Conservation (phyloP, 2,113 vertebrate genomes). For the Actenoides lindsayi region DNA sequence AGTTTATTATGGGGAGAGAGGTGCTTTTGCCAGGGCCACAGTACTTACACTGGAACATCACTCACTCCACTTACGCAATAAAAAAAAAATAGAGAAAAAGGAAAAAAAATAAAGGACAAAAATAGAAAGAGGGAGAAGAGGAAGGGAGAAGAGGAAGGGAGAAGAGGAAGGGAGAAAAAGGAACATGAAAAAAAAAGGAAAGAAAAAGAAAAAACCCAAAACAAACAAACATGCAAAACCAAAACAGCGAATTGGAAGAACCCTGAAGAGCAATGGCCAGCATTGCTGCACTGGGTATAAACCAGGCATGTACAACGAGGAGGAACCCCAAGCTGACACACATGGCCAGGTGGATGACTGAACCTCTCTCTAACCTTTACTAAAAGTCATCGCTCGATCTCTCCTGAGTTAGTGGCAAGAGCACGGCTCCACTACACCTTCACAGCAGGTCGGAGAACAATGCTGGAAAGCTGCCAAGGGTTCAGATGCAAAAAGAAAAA, state of each 20-base stretch:
- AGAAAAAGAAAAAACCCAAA: accelerated
- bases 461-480: background rate
- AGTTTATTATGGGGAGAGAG: background rate
- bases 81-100: background rate
- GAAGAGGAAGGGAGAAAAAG: accelerated
- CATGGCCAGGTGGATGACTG: background rate
- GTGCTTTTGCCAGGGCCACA: background rate
- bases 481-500: background rate
- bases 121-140: no score
- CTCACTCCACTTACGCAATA: background rate
- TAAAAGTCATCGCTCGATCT: accelerated
- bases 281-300: background rate
- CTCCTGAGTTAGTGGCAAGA: background rate
- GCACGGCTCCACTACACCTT: background rate
- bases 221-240: background rate
- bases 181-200: background rate
- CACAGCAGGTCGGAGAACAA: background rate
- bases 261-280: background rate
- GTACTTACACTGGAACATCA: background rate
- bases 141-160: accelerated
- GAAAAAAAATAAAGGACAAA: accelerated
- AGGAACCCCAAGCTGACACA: background rate
- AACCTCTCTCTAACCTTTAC: background rate
- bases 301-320: accelerated
- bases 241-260: background rate